Conservation (phyloP, 1,140 invertebrate genomes). For the Eulimnadia texana region DNA sequence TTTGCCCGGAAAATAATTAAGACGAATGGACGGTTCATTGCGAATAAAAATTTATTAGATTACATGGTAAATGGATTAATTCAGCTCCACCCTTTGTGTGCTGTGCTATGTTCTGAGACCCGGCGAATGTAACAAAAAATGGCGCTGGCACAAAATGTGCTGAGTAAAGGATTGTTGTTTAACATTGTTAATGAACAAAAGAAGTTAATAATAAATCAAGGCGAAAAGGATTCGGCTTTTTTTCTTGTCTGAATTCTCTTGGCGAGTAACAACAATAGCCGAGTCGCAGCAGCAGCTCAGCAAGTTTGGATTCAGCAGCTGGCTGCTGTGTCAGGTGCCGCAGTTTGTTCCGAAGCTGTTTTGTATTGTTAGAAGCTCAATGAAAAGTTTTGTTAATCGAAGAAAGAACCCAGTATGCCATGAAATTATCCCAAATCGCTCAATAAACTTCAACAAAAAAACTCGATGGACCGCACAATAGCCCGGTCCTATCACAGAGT, state of each 20-base stretch:
- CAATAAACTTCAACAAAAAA: neutral
- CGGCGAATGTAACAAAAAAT: neutral
- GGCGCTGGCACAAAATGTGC: neutral
- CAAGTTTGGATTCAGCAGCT: too few species aligned
- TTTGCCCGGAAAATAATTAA: too few species aligned
- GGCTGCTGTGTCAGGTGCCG: too few species aligned
- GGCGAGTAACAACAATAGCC: neutral
- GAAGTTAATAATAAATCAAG: neutral
- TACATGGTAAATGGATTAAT: neutral
- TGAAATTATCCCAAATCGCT: neutral
- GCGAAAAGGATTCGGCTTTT: neutral
- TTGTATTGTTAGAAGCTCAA: neutral
- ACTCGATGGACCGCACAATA: neutral
- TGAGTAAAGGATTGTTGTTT: neutral
- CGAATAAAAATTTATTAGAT: neutral
- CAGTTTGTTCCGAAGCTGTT: neutral
- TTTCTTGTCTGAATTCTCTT: neutral
- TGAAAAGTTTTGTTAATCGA: neutral
- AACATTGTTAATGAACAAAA: neutral
- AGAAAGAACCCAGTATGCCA: neutral
- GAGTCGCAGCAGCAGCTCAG: too few species aligned
- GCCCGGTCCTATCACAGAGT: too few species aligned
- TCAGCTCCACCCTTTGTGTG: neutral
- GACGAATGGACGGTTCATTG: too few species aligned
- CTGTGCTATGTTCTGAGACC: too few species aligned